Evolutionary conservation across 1,140 invertebrate species (phyloP).

Genomic region (Eubasilissa regina): DNA sequence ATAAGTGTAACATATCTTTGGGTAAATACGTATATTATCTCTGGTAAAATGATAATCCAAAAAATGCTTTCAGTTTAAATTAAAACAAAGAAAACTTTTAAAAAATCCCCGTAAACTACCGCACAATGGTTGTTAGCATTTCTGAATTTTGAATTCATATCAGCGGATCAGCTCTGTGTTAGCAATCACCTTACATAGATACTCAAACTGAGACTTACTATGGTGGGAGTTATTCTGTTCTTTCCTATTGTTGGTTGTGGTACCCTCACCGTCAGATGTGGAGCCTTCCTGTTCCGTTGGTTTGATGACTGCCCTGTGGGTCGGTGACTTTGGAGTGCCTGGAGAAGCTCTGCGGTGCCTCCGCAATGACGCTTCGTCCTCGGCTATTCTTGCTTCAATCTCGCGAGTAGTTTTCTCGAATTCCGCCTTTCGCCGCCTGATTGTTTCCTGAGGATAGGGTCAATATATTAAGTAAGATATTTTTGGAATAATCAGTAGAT

Average conservation of each 20-base stretch:
- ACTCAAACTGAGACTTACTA: slow-evolving; percentile 56
- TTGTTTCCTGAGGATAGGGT: slow-evolving; percentile 64
- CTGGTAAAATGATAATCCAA: slow-evolving; percentile 5
- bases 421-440: slow-evolving; percentile 65
- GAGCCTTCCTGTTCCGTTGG: slow-evolving; percentile 40
- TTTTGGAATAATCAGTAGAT: no score
- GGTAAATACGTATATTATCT: not conserved
- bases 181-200: slow-evolving; percentile 35
- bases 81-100: not conserved
- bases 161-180: slow-evolving; percentile 3
- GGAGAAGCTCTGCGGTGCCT: slow-evolving; percentile 37
- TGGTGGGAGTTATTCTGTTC: slow-evolving; percentile 56
- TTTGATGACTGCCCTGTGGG: not conserved
- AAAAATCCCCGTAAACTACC: not conserved
- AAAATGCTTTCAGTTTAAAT: slow-evolving; percentile 4
- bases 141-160: not conserved
- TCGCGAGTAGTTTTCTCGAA: slow-evolving; percentile 70
- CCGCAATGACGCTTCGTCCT: slow-evolving; percentile 62
- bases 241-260: slow-evolving; percentile 58
- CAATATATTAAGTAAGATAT: not conserved
- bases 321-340: slow-evolving; percentile 4
- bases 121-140: slow-evolving; percentile 1
- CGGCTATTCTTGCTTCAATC: slow-evolving; percentile 68
- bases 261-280: slow-evolving; percentile 58
- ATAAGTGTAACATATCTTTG: not conserved